A percentile compares a stretch with the other conserved stretches of the same genome.
phyloP scores from a whole-genome alignment of 1,140 invertebrate species.

The Adoxophyes honmai region DNA sequence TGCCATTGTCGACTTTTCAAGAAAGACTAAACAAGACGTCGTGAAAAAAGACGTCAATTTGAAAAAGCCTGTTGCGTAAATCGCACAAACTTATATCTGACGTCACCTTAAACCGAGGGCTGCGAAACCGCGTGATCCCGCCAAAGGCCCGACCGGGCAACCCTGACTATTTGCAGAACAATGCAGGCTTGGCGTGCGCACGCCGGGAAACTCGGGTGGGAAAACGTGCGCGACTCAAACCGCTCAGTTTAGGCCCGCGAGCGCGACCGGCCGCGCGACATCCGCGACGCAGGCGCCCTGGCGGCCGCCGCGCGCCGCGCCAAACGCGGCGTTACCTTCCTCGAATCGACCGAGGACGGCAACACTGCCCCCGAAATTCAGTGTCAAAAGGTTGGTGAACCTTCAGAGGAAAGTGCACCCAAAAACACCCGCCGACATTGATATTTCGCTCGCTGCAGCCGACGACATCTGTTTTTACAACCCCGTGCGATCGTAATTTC shows the following conservation, averaged over 20 bases:
- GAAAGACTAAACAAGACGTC: too few species aligned
- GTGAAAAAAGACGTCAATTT: too few species aligned
- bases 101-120: too few species aligned
- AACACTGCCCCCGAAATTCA: conserved; percentile 63
- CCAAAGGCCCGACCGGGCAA: background rate
- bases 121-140: background rate
- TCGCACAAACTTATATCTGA: too few species aligned
- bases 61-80: too few species aligned
- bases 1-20: too few species aligned
- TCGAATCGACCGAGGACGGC: conserved; percentile 59
- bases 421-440: conserved; percentile 37
- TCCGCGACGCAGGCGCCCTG: conserved; percentile 61
- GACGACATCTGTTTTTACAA: conserved; percentile 25
- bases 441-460: conserved; percentile 14
- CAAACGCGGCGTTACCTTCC: conserved; percentile 68
- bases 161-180: conserved; percentile 68
- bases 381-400: conserved; percentile 75
- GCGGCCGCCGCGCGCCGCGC: conserved; percentile 66
- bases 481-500: conserved; percentile 36
- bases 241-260: conserved; percentile 60
- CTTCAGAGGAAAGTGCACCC: conserved; percentile 35
- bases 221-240: conserved; percentile 59
- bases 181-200: conserved; percentile 72
- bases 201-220: conserved; percentile 71
- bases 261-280: conserved; percentile 62